phyloP scores from a whole-genome alignment of 2,797 vertebrate species.

The Petrocephalus sullivani region DNA sequence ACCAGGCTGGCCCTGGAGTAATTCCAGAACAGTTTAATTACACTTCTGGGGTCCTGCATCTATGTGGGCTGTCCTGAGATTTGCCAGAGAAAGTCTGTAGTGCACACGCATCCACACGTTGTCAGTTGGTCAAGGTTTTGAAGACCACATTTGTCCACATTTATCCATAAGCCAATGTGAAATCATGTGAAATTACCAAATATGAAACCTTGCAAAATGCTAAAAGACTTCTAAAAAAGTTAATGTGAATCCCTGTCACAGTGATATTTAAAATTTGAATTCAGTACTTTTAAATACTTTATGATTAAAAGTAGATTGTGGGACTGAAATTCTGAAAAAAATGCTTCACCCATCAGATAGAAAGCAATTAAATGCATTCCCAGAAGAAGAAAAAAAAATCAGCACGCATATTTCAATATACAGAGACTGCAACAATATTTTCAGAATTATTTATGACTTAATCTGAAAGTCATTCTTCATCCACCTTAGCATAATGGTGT shows the following conservation, averaged over 20 bases:
- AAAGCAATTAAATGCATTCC: background rate
- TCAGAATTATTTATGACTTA: background rate
- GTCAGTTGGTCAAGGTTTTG: background rate
- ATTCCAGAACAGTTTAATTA: slow-evolving; percentile 1
- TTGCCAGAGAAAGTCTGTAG: background rate
- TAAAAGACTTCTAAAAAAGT: background rate
- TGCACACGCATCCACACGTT: background rate
- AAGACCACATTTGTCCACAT: background rate
- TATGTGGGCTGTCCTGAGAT: background rate
- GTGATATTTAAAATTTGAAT: background rate
- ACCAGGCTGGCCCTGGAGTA: background rate
- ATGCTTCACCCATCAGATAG: background rate
- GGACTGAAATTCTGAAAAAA: background rate
- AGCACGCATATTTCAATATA: background rate
- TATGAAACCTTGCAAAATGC: background rate
- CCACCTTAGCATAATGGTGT: background rate
- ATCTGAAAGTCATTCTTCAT: background rate
- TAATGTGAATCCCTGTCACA: background rate
- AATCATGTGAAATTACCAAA: background rate
- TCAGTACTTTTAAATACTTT: background rate
- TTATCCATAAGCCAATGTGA: background rate
- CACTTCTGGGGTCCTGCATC: background rate
- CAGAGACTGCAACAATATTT: background rate
- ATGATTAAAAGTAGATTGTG: background rate
- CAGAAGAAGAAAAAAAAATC: background rate